Evolutionary conservation across 2,797 vertebrate species (phyloP), one percentile per base, ranked within the genome.

Genomic region (Dicrostonyx torquatus): DNA sequence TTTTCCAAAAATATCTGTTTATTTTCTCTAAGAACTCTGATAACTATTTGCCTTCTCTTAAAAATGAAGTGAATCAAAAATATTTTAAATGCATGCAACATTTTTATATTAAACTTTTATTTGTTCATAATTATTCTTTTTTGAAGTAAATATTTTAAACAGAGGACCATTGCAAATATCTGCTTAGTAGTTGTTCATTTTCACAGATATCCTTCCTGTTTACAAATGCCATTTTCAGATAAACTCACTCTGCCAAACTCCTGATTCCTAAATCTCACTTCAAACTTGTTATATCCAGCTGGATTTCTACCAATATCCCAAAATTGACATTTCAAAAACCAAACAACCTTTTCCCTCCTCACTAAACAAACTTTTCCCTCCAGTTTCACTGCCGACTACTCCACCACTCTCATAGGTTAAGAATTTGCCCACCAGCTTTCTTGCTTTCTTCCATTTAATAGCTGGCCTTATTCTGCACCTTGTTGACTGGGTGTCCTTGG

Each of bases 261-360:
- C 31, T 89, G 7, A 92, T 37, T 95, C 55, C 31, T 91, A 92
- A 94, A 92, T 64, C 70, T 86, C 77, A 93, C 55, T 60, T 92
- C 50, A 89, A 78, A 90, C 62, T 94, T 17, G 1, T 29, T 79
- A 83, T 75, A 75, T 86, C 89, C 58, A 86, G 1, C 70, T 92
- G 34, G 40, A 90, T 94, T 93, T 95, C 66, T 78, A 75, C 73
- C 64, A 58, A 94, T 78, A 93, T 64, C 66, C 90, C 68, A 85
- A 77, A 82, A 87, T 18, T 83, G 75, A 91, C 75, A 91, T 91
- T 95, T 95, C 58, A 43, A 84, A 94, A 75, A 53, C 70, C 37
- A 83, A 88, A 89, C 73, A 34, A 94, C 6, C 37, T 91, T 93
- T 96, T 14, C 0, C 4, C n/a, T 50, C 15, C 83, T 70, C 31